Evolutionary conservation across 2,888 invertebrate species (phyloP), one percentile per base, ranked within the genome.

Genomic region (Podotricha telesiphe): DNA sequence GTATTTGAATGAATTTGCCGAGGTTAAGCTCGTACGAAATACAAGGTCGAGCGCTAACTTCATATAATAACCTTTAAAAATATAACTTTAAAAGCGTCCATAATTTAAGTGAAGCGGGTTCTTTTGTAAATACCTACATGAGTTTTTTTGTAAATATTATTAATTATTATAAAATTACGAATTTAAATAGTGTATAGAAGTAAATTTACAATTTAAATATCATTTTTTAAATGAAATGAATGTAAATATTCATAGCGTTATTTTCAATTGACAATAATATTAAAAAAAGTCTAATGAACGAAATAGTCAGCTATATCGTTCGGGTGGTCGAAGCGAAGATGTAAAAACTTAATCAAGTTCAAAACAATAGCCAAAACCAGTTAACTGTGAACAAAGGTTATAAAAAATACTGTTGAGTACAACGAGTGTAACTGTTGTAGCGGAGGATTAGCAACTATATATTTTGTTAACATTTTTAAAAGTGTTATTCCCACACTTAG

Each of bases 351-450:
- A 67, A 65, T 67, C 47, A 48, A 40, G 19, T 45, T n/a, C 42
- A 62, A 67, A 67, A 67, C 67, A 65, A 71, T 65, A 59, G 64
- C 63, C 48, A 20, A 58, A 65, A 50, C 67, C 55, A 11, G 67
- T 67, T 67, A 45, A 45, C 17, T 17, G 59, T 20, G 59, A 59
- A 59, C 45, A 59, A 28, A 45, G 22, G 28, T 59, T 59, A 22
- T n/a, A n/a, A n/a, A n/a, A n/a, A n/a, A n/a, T 59, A 45, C 59
- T 45, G 20, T 22, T 22, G 28, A 11, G 59, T 45, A 45, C 45
- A 55, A 53, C 28, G n/a, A 55, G 17, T 17, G 11, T n/a, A 53
- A 28, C 53, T 34, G 53, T n/a, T n/a, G n/a, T 53, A 34, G 22
- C n/a, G 28, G 10, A 37, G 34, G 17, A 34, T 55, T 17, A n/a